Evolutionary conservation across 2,113 vertebrate species (phyloP), one percentile per base, ranked within the genome.

Genomic region (Cynoglossus semilaevis): DNA sequence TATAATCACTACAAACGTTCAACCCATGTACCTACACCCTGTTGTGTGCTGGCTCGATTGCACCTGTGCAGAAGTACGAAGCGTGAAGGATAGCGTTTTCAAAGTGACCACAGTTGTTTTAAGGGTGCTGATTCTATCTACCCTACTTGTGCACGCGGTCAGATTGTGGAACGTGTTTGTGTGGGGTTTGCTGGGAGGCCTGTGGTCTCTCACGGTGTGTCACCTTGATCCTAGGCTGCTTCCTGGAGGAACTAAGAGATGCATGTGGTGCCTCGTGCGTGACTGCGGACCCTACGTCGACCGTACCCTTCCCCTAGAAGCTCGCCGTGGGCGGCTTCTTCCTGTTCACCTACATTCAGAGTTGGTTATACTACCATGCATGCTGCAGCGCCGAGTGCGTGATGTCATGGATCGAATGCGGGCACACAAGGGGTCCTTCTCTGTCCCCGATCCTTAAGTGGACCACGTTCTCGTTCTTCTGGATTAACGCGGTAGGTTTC

Each of bases 151-250:
- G n/a, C n/a, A n/a, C n/a, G n/a, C 18, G 22, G 29, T 36, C 37
- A 37, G 60, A 36, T 12, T 63, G 40, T 63, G 41, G 49, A 37
- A 53, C 50, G 0, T 9, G 8, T n/a, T 11, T 4, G 0, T 15
- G 0, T 46, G 22, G 60, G 50, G 50, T 4, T 2, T 51, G 0
- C 15, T 53, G 5, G 50, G 60, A 1, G 3, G 49, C 5, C 22
- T 53, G 12, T 63, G 50, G 60, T 63, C 60, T 12, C 17, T 52
- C 1, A 5, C 4, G 38, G 60, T 63, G 49, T 63, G 0, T 45
- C 17, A 7, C 49, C 8, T 19, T 63, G 15, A 17, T 42, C n/a
- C 10, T 3, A 0, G 48, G 48, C 3, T 35, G 0, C n/a, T 0
- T 18, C 29, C n/a, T 36, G n/a, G 15, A n/a, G 0, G 42, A 57